Percentiles rank a stretch among this genome's conserved stretches.
Conservation (phyloP, 2,888 invertebrate species). For the Heliconius charithonia region DNA sequence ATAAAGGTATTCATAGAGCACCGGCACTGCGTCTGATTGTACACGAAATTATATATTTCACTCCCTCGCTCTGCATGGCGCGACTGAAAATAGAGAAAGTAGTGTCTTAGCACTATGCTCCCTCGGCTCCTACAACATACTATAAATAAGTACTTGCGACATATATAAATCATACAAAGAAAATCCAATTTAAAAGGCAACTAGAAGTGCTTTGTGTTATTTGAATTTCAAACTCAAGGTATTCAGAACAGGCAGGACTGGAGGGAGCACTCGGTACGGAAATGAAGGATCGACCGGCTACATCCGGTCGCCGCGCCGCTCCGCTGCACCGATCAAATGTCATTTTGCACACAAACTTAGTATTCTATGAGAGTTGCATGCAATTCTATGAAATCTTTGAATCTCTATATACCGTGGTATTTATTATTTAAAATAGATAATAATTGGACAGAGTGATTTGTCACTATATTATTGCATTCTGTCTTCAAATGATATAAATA, state of each 20-base stretch:
- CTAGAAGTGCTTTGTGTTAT: not conserved
- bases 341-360: conserved; percentile 13
- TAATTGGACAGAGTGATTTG: not conserved
- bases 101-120: too few species aligned
- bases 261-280: conserved; percentile 32
- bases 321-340: conserved; percentile 22
- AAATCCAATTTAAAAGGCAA: not conserved
- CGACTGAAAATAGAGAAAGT: too few species aligned
- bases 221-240: conserved; percentile 24
- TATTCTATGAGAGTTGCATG: not conserved
- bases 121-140: too few species aligned
- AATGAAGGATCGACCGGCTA: conserved; percentile 38
- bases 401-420: not conserved
- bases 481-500: too few species aligned
- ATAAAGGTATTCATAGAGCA: too few species aligned
- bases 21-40: too few species aligned
- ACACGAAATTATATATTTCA: too few species aligned
- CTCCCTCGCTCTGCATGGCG: too few species aligned
- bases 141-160: not conserved
- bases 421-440: too few species aligned
- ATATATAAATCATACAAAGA: not conserved
- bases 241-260: conserved; percentile 27
- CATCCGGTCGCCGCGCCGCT: conserved; percentile 39
- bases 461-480: too few species aligned
- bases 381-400: not conserved